These are phyloP conservation scores for Saccostrea echinata DNA, from an alignment of 1,140 invertebrate species.

Conservation along the genomic window DNA sequence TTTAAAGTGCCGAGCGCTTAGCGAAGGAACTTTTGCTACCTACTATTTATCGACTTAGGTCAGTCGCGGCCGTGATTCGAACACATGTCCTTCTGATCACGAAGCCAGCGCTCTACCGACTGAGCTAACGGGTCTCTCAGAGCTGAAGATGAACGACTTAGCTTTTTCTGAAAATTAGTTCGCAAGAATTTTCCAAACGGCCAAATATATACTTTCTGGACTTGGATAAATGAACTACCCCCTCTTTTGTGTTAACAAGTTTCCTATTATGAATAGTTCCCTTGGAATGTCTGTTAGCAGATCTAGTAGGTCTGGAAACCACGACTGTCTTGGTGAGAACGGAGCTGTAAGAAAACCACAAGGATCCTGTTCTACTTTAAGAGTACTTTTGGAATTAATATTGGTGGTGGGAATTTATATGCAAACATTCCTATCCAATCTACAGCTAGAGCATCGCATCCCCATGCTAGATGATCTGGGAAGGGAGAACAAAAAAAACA, in stretches of 20 bases:
- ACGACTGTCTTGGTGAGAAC: conserved; percentile 12
- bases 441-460: neutral
- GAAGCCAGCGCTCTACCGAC: no score
- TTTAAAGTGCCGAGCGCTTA: no score
- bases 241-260: conserved; percentile 11
- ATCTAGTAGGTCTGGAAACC: conserved; percentile 12
- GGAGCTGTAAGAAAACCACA: conserved; percentile 40
- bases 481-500: conserved; percentile 15
- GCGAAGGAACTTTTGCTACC: no score
- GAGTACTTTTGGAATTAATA: neutral
- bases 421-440: conserved; percentile 43
- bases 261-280: neutral
- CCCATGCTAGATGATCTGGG: conserved; percentile 7
- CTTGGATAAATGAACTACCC: neutral
- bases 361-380: conserved; percentile 31
- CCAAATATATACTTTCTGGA: neutral
- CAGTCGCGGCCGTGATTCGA: no score
- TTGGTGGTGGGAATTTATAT: conserved; percentile 46
- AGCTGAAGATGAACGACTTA: neutral
- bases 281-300: conserved; percentile 20
- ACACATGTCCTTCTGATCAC: no score
- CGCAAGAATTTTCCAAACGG: conserved; percentile 1
- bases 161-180: conserved; percentile 35
- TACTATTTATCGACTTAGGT: no score
- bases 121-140: no score